Evolutionary conservation across 2,888 invertebrate species (phyloP), one percentile per base, ranked within the genome.

Genomic region (Oscheius sp.): DNA sequence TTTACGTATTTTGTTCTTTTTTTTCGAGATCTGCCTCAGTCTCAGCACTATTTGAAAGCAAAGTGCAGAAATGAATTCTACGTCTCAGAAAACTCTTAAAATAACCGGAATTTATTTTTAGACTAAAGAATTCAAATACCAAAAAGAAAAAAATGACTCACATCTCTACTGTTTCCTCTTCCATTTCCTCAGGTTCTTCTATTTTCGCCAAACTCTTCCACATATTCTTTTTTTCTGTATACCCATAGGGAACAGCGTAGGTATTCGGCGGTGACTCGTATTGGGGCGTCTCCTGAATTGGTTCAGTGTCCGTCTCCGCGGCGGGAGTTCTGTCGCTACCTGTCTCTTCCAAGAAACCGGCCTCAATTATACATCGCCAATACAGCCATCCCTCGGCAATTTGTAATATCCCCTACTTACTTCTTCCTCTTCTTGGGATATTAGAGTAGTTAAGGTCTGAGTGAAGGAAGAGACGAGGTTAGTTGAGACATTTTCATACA

Each of bases 281-380:
- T 47, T 24, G 47, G 33, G 14, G 32, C 20, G 33, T 14, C 33
- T 54, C 54, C 17, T 17, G 33, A 12, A 32, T 28, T 24, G 24
- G 50, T 26, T 50, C 28, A 17, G 9, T 24, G 24, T 28, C 50
- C n/a, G 24, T 50, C 26, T 28, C 14, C 54, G 54, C 54, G 54
- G 33, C 54, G 54, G 54, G 54, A 54, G 54, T 54, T 54, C 54
- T 54, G 54, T 54, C 54, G 33, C 54, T 54, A 54, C 54, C 54
- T 33, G 54, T 54, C 54, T 50, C 54, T n/a, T 14, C 41, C 14
- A 28, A 28, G 20, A 59, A 59, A 59, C 59, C 59, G 59, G 59
- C 59, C 59, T 44, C 59, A 38, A 59, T 59, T 59, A 59, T 59
- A 41, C 59, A 30, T 44, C 28, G 14, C 20, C 54, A 32, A 47